A percentile compares a stretch with the other conserved stretches of the same genome.
Evolutionary conservation across 2,888 invertebrate genomes (phyloP).

Genomic region (Rhagonycha lutea): DNA sequence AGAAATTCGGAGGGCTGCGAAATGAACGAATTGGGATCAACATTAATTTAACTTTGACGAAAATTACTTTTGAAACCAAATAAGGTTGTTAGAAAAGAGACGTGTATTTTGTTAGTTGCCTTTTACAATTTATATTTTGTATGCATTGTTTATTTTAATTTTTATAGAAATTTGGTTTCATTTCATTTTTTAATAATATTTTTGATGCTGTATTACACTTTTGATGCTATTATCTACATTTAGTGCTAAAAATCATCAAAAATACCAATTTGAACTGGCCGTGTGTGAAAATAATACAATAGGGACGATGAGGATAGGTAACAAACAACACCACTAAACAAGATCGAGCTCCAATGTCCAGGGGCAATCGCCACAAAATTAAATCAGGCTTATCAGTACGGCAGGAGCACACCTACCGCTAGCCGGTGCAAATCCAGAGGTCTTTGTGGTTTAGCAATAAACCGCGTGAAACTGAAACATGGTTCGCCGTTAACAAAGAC

Average conservation of each 20-base stretch:
- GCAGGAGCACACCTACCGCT: constrained; percentile 40
- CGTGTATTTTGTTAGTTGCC: background rate
- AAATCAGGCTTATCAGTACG: constrained; percentile 51
- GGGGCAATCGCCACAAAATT: constrained; percentile 50
- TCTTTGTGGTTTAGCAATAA: constrained; percentile 46
- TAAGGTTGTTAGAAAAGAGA: background rate
- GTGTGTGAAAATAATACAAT: constrained; percentile 26
- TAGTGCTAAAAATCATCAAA: background rate
- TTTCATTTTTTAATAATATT: background rate
- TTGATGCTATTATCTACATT: background rate
- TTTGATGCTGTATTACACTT: background rate
- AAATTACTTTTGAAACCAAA: constrained; percentile 11
- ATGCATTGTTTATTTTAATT: background rate
- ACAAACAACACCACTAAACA: constrained; percentile 48
- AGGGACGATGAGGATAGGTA: constrained; percentile 25
- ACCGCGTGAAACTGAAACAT: constrained; percentile 41
- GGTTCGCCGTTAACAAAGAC: constrained; percentile 38
- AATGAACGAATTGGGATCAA: constrained; percentile 11
- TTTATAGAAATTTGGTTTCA: background rate
- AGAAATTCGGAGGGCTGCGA: constrained; percentile 10
- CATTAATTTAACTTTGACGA: constrained; percentile 21
- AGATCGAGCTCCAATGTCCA: constrained; percentile 49
- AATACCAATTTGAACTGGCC: background rate
- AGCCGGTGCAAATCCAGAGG: constrained; percentile 41
- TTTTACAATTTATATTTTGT: background rate